Evolutionary conservation across 2,113 vertebrate species (phyloP).

Genomic region (Anhinga anhinga): DNA sequence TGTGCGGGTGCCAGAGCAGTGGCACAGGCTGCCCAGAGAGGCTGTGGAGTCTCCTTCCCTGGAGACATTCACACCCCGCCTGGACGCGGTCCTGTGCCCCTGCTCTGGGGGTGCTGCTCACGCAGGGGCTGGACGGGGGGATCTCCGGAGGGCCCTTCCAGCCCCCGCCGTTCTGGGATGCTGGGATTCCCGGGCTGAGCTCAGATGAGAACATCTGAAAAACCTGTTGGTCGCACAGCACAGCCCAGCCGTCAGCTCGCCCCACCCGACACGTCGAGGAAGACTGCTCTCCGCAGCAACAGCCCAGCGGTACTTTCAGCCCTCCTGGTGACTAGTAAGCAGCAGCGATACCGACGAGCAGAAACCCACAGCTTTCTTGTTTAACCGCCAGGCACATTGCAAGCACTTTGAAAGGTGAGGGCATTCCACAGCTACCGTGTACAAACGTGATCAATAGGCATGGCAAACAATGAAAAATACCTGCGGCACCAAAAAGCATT

Average conservation of each 20-base stretch:
- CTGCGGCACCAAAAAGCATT: background rate
- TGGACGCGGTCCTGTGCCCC: too few relatives aligned
- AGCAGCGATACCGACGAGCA: background rate
- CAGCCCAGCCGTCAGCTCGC: background rate
- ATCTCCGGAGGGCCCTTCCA: too few relatives aligned
- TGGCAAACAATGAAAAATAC: background rate
- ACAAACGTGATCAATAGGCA: background rate
- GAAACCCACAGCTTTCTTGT: background rate
- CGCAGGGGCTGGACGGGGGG: too few relatives aligned
- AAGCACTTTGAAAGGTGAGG: too few relatives aligned
- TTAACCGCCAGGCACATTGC: background rate
- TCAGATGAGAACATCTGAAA: background rate
- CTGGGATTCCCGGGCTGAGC: too few relatives aligned
- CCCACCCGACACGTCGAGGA: background rate
- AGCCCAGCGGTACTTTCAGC: background rate
- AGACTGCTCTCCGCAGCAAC: accelerated
- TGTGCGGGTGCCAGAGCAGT: too few relatives aligned
- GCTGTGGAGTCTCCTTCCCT: too few relatives aligned
- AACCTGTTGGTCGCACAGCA: background rate
- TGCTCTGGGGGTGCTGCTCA: too few relatives aligned
- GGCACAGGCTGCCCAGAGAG: too few relatives aligned
- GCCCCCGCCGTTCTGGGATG: too few relatives aligned
- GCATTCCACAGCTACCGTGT: accelerated
- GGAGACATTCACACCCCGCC: too few relatives aligned
- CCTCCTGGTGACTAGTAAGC: background rate